Percentiles rank a stretch among this genome's conserved stretches.
Evolutionary conservation across 2,113 vertebrate genomes (phyloP).

Genomic region (Pseudonaja textilis): DNA sequence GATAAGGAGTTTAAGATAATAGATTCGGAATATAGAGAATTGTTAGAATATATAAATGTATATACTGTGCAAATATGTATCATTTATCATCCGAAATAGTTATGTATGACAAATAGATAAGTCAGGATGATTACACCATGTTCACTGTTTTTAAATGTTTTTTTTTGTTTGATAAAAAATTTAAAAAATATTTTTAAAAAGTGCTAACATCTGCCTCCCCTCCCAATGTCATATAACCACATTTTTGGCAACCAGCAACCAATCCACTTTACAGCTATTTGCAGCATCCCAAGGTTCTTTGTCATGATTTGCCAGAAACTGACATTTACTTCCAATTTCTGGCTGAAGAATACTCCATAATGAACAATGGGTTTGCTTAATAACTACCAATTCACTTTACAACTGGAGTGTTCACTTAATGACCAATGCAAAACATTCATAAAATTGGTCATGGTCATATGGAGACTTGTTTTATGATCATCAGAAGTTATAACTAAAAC

Average conservation of each 20-base stretch:
- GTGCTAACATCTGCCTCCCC: background rate
- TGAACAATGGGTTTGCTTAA: too few relatives aligned
- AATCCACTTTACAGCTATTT: background rate
- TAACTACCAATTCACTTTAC: too few relatives aligned
- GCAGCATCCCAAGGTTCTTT: background rate
- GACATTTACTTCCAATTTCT: background rate
- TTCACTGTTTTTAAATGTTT: too few relatives aligned
- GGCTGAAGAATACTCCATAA: too few relatives aligned
- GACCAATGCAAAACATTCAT: background rate
- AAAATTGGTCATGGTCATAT: background rate
- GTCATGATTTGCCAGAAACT: background rate
- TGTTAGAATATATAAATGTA: too few relatives aligned
- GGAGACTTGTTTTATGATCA: background rate
- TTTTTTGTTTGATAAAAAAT: too few relatives aligned
- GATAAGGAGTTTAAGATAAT: too few relatives aligned
- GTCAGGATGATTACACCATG: too few relatives aligned
- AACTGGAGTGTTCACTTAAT: background rate
- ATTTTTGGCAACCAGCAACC: background rate
- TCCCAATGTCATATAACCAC: background rate
- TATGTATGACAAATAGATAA: too few relatives aligned
- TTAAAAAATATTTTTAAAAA: background rate
- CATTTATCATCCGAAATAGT: too few relatives aligned
- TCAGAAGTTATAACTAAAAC: background rate
- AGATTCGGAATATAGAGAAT: too few relatives aligned
- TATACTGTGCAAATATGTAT: too few relatives aligned